phyloP scores from a whole-genome alignment of 2,113 vertebrate genomes.

The Indicator indicator region DNA sequence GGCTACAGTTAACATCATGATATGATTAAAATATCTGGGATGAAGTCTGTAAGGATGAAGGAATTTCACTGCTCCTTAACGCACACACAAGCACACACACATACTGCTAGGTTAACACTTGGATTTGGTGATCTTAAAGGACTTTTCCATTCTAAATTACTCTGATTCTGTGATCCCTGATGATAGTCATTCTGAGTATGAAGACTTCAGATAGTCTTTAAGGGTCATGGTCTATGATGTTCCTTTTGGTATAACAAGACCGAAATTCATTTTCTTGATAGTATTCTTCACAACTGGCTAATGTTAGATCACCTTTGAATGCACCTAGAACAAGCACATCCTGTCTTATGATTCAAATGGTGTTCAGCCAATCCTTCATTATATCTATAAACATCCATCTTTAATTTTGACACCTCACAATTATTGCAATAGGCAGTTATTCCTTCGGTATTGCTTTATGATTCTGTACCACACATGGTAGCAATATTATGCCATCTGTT shows the following conservation, averaged over 20 bases:
- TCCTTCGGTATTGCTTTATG: not conserved
- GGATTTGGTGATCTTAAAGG: not conserved
- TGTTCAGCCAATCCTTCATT: not conserved
- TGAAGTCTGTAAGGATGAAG: not conserved
- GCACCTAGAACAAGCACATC: not conserved
- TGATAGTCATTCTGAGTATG: not conserved
- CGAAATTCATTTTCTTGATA: not conserved
- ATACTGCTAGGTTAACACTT: not conserved
- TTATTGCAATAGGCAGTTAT: not conserved
- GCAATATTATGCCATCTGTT: not conserved
- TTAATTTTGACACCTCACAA: not conserved
- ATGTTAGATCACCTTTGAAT: not conserved
- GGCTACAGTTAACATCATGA: not conserved
- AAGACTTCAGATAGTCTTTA: not conserved
- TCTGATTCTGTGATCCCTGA: not conserved
- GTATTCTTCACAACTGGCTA: not conserved
- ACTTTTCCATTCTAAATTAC: not conserved
- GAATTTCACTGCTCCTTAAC: not conserved
- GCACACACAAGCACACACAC: too few relatives aligned
- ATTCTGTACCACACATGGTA: not conserved
- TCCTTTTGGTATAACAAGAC: not conserved
- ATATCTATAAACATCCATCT: not conserved
- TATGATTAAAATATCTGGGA: not conserved
- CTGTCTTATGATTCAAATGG: not conserved
- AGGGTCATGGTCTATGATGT: not conserved